phyloP scores from a whole-genome alignment of 2,113 vertebrate species.

The Tachysurus vachellii region DNA sequence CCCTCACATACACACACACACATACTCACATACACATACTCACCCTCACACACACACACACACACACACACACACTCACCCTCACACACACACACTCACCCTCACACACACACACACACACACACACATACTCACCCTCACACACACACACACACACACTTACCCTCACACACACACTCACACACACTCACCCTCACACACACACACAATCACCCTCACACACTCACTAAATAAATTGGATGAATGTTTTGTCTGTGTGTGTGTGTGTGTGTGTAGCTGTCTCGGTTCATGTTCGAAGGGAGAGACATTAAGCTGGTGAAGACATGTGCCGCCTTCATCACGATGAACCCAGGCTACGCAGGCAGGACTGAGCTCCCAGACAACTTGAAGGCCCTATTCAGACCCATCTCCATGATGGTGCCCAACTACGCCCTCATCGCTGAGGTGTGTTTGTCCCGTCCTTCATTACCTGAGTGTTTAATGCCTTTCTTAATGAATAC shows the following conservation, averaged over 20 bases:
- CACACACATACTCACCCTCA: not conserved
- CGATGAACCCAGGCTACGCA: conserved; percentile 89
- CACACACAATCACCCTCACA: too few relatives aligned
- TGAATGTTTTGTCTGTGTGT: conserved; percentile 21
- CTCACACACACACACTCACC: too few relatives aligned
- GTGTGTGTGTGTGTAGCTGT: conserved; percentile 66
- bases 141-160: conserved; percentile 4
- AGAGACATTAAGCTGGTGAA: conserved; percentile 84
- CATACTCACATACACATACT: too few relatives aligned
- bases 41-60: conserved; percentile 1
- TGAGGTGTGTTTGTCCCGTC: conserved; percentile 66
- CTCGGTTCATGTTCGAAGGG: conserved; percentile 85
- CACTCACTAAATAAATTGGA: not conserved
- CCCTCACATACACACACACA: too few relatives aligned
- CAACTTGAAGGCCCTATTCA: conserved; percentile 86
- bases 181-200: too few relatives aligned
- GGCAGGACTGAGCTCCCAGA: conserved; percentile 86
- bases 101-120: too few relatives aligned
- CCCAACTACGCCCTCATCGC: conserved; percentile 87
- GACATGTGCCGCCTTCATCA: conserved; percentile 88
- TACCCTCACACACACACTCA: not conserved
- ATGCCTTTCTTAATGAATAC: not conserved
- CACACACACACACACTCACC: not conserved
- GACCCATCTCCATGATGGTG: conserved; percentile 90
- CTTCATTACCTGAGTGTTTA: not conserved